A percentile compares a stretch with the other conserved stretches of the same genome.
phyloP scores from a whole-genome alignment of 2,888 invertebrate species.

The Hipparchia semele region DNA sequence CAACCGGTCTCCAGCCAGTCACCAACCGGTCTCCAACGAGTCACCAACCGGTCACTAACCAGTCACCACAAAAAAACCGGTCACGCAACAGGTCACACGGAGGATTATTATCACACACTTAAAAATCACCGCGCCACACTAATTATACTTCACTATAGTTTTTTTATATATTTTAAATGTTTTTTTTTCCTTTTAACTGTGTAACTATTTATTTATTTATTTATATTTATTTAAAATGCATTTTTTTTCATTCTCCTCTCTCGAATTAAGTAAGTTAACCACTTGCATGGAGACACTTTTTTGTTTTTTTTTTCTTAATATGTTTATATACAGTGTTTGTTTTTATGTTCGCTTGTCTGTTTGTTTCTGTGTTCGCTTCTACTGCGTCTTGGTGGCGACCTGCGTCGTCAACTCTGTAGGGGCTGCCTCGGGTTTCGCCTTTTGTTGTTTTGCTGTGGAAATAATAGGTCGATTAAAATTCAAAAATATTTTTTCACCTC shows the following conservation, averaged over 20 bases:
- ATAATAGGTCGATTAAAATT: conserved; percentile 11
- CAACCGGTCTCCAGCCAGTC: conserved; percentile 31
- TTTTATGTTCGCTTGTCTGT: conserved; percentile 22
- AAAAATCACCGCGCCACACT: conserved; percentile 32
- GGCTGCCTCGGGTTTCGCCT: conserved; percentile 59
- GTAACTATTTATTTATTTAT: conserved; percentile 24
- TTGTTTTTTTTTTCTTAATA: neutral
- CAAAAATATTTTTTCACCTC: no score
- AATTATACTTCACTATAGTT: conserved; percentile 2
- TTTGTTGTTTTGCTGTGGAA: conserved; percentile 63
- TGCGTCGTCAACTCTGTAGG: conserved; percentile 53
- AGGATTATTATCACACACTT: conserved; percentile 30
- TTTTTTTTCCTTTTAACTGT: neutral
- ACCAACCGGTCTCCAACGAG: conserved; percentile 8
- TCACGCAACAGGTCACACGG: conserved; percentile 4
- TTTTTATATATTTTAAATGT: conserved; percentile 1
- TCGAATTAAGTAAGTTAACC: conserved; percentile 43
- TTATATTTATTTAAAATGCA: conserved; percentile 27
- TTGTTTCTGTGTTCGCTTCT: conserved; percentile 37
- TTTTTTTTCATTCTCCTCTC: conserved; percentile 38
- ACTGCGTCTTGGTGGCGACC: conserved; percentile 61
- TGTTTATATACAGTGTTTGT: conserved; percentile 35
- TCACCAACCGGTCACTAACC: conserved; percentile 1
- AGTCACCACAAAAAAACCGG: conserved; percentile 1
- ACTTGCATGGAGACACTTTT: conserved; percentile 42